phyloP scores from a whole-genome alignment of 2,888 invertebrate species.

The Hemistola chrysoprasaria region DNA sequence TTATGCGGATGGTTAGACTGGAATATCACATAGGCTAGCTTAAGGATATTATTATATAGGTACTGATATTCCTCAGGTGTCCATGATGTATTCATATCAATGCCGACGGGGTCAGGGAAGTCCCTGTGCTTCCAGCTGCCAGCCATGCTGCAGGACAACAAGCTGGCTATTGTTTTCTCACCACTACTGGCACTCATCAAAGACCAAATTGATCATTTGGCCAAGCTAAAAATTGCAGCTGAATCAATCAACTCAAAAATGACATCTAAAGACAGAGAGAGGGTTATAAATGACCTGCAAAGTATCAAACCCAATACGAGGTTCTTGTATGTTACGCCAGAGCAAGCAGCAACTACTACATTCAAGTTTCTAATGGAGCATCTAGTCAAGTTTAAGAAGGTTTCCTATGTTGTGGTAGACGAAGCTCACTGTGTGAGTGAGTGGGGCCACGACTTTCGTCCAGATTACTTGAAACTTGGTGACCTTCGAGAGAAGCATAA shows the following conservation, averaged over 20 bases:
- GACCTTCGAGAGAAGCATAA: slow-evolving; percentile 78
- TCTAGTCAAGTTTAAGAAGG: slow-evolving; percentile 87
- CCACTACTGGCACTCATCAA: slow-evolving; percentile 98
- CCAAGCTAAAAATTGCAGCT: slow-evolving; percentile 89
- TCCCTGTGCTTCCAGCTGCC: slow-evolving; percentile 98
- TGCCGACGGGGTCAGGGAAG: slow-evolving; percentile 99
- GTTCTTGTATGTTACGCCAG: slow-evolving; percentile 97
- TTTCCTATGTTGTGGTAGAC: slow-evolving; percentile 96
- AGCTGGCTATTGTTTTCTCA: slow-evolving; percentile 96
- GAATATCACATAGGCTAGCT: no score
- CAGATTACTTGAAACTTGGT: slow-evolving; percentile 96
- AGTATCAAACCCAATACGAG: slow-evolving; percentile 88
- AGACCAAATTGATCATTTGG: slow-evolving; percentile 96
- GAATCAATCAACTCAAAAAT: slow-evolving; percentile 97
- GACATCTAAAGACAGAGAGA: slow-evolving; percentile 87
- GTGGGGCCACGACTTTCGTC: slow-evolving; percentile 99
- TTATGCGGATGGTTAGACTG: no score
- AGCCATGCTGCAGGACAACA: slow-evolving; percentile 89
- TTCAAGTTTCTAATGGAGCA: slow-evolving; percentile 87
- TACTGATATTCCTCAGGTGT: slow-evolving; percentile 85
- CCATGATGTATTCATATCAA: slow-evolving; percentile 96
- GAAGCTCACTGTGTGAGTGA: slow-evolving; percentile 99
- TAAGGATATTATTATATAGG: no score
- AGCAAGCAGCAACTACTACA: slow-evolving; percentile 92
- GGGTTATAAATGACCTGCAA: slow-evolving; percentile 89